Evolutionary conservation across 2,113 vertebrate species (phyloP), one percentile per base, ranked within the genome.

Genomic region (Hyaena hyaena): DNA sequence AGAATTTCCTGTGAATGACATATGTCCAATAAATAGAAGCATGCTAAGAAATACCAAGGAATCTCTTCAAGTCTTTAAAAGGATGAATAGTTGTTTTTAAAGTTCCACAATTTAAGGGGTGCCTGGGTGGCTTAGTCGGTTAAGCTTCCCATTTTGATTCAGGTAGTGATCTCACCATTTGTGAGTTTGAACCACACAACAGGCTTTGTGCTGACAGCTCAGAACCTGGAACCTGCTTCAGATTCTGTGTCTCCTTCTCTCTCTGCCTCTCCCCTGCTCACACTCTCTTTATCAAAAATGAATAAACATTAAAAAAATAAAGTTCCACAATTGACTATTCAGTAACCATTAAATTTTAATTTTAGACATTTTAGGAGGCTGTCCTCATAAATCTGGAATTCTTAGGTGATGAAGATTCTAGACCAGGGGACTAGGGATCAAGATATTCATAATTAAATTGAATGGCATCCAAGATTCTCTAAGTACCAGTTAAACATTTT

Each of bases 331-430:
- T 43, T 87, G 92, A 77, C 43, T 83, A 10, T 73, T 58, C 10
- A 88, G 71, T 88, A 92, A 92, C 45, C 43, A 48, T 50, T 45
- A 77, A 43, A 73, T 39, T 92, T 95, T 89, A 95, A 80, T 74
- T 92, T 43, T 80, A 31, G 31, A 92, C 79, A 68, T n/a, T 84
- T 74, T 73, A 31, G 31, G 31, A 50, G 17, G 9, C 74, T 95
- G 39, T 97, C 48, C 17, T 63, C 17, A 53, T n/a, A 53, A 74
- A 80, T 80, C 66, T 74, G 58, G 50, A 92, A 61, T 92, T 68
- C 35, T 45, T 76, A 74, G 55, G 45, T 69, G 55, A 76, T 55
- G 9, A 80, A 10, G 33, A 69, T 21, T 73, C 39, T 33, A 74
- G 31, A 73, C 2, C 2, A 95, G 12, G 14, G 63, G 3, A 4